Percentiles rank a stretch among this genome's conserved stretches.
These are phyloP conservation scores for Pandemis corylana DNA, from an alignment of 2,888 invertebrate species.

Conservation along the genomic window DNA sequence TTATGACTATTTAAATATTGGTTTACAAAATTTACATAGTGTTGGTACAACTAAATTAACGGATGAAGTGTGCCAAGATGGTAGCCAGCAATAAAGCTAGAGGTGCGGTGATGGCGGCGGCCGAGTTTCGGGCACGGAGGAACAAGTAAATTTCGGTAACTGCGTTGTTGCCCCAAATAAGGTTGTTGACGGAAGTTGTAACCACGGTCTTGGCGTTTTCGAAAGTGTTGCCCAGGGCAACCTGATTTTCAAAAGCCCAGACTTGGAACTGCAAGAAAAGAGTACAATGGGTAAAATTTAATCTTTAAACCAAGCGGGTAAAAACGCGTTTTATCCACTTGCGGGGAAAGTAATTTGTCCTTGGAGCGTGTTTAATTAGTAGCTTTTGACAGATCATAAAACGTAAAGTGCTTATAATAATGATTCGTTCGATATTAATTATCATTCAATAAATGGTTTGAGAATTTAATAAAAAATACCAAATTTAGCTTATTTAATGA, in stretches of 20 bases:
- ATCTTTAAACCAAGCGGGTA: neutral
- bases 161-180: constrained; percentile 66
- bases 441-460: too few species aligned
- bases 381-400: too few species aligned
- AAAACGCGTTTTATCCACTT: too few species aligned
- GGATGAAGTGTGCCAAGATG: constrained; percentile 56
- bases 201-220: constrained; percentile 55
- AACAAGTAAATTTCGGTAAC: constrained; percentile 58
- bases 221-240: constrained; percentile 59
- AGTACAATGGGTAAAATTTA: neutral
- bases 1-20: constrained; percentile 20
- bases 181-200: constrained; percentile 59
- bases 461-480: too few species aligned
- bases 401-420: too few species aligned
- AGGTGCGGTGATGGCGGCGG: constrained; percentile 57
- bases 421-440: too few species aligned
- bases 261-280: constrained; percentile 66
- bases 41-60: constrained; percentile 48
- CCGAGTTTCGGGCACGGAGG: constrained; percentile 55
- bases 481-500: too few species aligned
- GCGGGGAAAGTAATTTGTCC: too few species aligned
- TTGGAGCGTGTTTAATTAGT: too few species aligned
- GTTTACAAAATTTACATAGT: constrained; percentile 15
- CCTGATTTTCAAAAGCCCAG: constrained; percentile 68
- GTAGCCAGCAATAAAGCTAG: constrained; percentile 60